phyloP scores from a whole-genome alignment of 2,888 invertebrate genomes.

The Pachymerium ferrugineum region DNA sequence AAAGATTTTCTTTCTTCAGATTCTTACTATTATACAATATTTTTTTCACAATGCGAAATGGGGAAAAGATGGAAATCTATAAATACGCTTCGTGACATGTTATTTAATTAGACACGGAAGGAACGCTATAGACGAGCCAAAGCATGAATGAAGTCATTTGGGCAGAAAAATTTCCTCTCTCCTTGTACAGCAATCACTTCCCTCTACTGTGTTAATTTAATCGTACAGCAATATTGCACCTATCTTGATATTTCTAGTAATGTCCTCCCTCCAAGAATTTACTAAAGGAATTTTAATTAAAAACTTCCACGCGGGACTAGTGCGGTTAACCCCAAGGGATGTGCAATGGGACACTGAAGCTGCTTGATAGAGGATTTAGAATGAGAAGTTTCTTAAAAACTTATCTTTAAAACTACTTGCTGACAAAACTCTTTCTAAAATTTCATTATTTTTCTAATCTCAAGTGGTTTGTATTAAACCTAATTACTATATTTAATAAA shows the following conservation, averaged over 20 bases:
- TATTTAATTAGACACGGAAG: neutral
- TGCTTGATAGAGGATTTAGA: neutral
- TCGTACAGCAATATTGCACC: neutral
- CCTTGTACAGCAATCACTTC: neutral
- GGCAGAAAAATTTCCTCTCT: too few relatives aligned
- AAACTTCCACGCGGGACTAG: neutral
- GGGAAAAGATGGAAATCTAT: neutral
- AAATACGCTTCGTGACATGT: neutral
- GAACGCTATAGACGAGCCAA: neutral
- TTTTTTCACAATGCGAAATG: too few relatives aligned
- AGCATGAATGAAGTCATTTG: neutral
- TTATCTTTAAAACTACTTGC: neutral
- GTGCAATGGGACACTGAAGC: neutral
- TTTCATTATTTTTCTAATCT: too few relatives aligned
- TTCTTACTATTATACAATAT: too few relatives aligned
- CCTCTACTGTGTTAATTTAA: neutral
- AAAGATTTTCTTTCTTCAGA: too few relatives aligned
- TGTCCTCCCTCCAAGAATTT: neutral
- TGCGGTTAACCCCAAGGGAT: slow-evolving; percentile 7
- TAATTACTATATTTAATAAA: too few relatives aligned
- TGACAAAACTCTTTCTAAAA: too few relatives aligned
- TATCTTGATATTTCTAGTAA: neutral
- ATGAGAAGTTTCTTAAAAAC: neutral
- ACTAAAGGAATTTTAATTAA: neutral
- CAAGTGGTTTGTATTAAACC: too few relatives aligned